phyloP scores from a whole-genome alignment of 2,888 invertebrate species.

The Leucophenga maculata region DNA sequence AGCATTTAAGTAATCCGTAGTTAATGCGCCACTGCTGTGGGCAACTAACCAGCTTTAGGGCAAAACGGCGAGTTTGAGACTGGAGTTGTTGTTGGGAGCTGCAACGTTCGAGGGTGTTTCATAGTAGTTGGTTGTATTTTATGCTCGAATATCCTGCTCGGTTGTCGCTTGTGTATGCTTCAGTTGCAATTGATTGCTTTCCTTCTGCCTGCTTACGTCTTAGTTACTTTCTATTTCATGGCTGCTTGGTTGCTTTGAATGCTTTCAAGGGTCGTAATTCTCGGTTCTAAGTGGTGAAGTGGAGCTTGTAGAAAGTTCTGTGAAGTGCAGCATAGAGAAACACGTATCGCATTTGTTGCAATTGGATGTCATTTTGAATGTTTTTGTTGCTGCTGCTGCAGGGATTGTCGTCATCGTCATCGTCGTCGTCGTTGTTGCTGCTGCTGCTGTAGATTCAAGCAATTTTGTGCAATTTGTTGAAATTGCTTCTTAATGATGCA shows the following conservation, averaged over 20 bases:
- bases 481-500: constrained; percentile 49
- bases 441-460: constrained; percentile 5
- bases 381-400: constrained; percentile 11
- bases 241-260: background rate
- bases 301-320: background rate
- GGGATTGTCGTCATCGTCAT: background rate
- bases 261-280: constrained; percentile 20
- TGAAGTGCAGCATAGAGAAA: background rate
- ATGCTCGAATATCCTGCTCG: background rate
- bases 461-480: constrained; percentile 41
- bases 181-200: constrained; percentile 47
- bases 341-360: constrained; percentile 1
- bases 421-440: constrained; percentile 17
- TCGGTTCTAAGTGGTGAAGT: background rate
- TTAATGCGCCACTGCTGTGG: constrained; percentile 54
- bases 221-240: constrained; percentile 19
- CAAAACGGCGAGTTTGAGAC: constrained; percentile 30
- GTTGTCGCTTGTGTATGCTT: constrained; percentile 21
- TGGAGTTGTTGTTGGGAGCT: background rate
- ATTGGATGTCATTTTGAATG: constrained; percentile 26
- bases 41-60: background rate
- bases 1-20: constrained; percentile 68
- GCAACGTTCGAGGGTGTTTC: constrained; percentile 18
- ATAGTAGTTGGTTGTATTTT: constrained; percentile 38
- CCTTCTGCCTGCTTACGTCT: constrained; percentile 17